Evolutionary conservation across 2,113 vertebrate species (phyloP).

Genomic region (Lagopus leucura): DNA sequence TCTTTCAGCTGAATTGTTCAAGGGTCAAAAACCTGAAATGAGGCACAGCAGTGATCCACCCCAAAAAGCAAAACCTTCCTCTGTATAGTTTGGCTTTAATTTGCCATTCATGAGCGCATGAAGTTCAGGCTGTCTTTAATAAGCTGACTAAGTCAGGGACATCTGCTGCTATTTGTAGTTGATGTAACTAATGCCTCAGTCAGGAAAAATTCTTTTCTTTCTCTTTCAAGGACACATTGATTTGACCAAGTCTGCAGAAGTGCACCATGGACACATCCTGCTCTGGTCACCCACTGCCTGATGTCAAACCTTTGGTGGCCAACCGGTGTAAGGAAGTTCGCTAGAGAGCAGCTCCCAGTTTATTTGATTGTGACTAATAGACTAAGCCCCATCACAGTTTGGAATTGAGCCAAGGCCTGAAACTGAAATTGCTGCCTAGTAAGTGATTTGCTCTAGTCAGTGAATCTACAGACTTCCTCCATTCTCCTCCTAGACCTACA

Average conservation of each 20-base stretch:
- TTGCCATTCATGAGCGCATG: not conserved
- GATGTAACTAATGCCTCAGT: not conserved
- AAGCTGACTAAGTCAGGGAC: not conserved
- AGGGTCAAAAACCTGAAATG: not conserved
- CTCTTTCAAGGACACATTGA: not conserved
- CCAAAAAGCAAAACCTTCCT: not conserved
- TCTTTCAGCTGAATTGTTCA: not conserved
- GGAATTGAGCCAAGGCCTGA: conserved; percentile 6
- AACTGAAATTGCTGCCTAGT: conserved; percentile 20
- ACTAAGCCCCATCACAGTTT: not conserved
- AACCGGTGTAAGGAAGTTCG: not conserved
- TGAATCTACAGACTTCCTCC: not conserved
- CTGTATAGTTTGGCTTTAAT: not conserved
- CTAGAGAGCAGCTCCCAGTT: not conserved
- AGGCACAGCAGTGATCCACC: not conserved
- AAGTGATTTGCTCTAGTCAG: conserved; percentile 19
- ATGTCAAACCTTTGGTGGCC: not conserved
- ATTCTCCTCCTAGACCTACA: not conserved
- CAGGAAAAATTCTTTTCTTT: not conserved
- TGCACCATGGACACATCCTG: too few species aligned
- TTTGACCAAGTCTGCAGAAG: not conserved
- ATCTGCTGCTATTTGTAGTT: not conserved
- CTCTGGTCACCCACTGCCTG: not conserved
- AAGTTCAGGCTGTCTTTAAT: not conserved
- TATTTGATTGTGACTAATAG: not conserved